Conservation (phyloP, 2,888 invertebrate species). For the Luperina testacea region DNA sequence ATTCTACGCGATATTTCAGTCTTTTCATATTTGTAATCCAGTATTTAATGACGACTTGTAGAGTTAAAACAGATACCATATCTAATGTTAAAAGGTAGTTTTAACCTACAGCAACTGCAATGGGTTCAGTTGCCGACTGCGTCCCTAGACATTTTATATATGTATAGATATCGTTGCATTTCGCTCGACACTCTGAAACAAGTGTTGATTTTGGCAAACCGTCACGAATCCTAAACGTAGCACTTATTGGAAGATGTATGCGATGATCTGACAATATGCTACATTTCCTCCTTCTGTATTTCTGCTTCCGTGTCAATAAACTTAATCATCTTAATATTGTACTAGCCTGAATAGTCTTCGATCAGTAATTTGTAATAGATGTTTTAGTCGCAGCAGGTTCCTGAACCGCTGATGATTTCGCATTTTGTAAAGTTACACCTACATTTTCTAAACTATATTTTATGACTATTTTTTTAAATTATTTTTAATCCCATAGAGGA, state of each 20-base stretch:
- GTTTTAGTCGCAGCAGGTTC: neutral
- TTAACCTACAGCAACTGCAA: neutral
- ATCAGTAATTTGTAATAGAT: neutral
- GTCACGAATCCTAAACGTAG: neutral
- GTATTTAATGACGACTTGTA: neutral
- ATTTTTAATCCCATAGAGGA: neutral
- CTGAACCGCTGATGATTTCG: neutral
- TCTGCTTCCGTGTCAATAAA: neutral
- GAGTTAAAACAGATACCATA: neutral
- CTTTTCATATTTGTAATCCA: neutral
- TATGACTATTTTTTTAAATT: neutral
- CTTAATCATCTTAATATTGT: neutral
- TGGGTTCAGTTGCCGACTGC: constrained; percentile 2
- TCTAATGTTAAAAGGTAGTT: neutral
- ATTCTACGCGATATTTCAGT: constrained; percentile 1
- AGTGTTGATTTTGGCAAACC: constrained; percentile 39
- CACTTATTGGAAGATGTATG: constrained; percentile 25
- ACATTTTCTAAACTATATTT: too few relatives aligned
- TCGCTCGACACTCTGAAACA: constrained; percentile 15
- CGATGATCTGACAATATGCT: constrained; percentile 9
- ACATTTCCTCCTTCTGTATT: neutral
- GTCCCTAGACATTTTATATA: constrained; percentile 27
- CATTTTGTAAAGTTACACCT: neutral
- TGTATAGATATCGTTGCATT: constrained; percentile 38
- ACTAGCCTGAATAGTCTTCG: neutral